Base-by-base conservation (phyloP, 2,113 vertebrate species). In the Verasper variegatus region DNA sequence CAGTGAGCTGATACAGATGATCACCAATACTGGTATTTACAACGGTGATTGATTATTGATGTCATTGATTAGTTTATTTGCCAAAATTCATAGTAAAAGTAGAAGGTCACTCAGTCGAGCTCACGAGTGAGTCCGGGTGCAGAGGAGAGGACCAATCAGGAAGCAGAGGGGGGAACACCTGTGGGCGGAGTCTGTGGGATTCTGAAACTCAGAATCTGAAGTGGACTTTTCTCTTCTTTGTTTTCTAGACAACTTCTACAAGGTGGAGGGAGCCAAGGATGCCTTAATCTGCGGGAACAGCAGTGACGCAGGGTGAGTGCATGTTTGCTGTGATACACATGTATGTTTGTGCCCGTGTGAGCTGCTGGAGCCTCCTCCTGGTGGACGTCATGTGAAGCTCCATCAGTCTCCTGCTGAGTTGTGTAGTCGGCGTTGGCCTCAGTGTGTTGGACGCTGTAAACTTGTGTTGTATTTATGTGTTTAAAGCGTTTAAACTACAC, bases 211-310 rank as follows among this genome's bases (percentile, higher is more conserved):
- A 17, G 18, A 49, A 51, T 9, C 49, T 51, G 5, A n/a, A 49
- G 51, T 51, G 4, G 1, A 54, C 20, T 54, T 54, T 54, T 58
- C 23, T 58, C 23, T 20, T 9, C 11, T 23, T 40, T 58, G 10
- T n/a, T 17, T 77, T 86, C 64, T 12, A 99, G 97, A 93, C 14
- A 99, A 99, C 85, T 96, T 95, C 89, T 96, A 95, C 86, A 94
- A 96, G 76, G 96, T 96, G 91, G 96, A 97, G 1, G 97, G 96
- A 68, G 95, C 96, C 31, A 95, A 95, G 7, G 97, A 99, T 14
- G 94, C 97, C 49, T 89, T 99, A 64, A 94, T 99, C 78, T 99
- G 98, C 13, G 98, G 98, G 67, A 96, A 96, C 80, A 96, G 96
- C 89, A 94, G 90, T 24, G 97, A 99, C n/a, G 96, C 97, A 17